Base-by-base conservation (phyloP, 2,113 vertebrate species). In the Xenus cinereus region DNA sequence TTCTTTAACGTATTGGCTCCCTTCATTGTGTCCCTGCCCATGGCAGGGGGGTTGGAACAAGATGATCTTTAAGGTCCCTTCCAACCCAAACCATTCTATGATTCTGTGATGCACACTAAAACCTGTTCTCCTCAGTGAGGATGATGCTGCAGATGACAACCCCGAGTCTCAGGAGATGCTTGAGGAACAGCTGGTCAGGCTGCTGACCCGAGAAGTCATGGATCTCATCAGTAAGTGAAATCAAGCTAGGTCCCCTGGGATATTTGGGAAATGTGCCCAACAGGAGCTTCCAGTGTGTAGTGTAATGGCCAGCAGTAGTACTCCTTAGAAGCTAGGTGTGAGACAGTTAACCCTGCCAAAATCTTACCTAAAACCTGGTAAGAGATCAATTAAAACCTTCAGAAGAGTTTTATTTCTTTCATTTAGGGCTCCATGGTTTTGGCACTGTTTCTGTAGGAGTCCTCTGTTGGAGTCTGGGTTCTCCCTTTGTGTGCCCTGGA, bases 141-240 rank as follows among this genome's bases (percentile, higher is more conserved):
- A 98, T 56, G 98, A 98, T 69, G 90, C 98, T 77, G 97, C 97
- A 87, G 99, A 99, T 84, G 99, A 99, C 84, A 99, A 98, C 90
- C 98, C 98, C 4, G 99, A 99, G 93, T 99, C 99, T 76, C 98
- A 99, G 96, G 99, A 99, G 95, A 99, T 99, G 98, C 96, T 99
- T 94, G 99, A 99, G 92, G 99, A 99, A 88, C 99, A 99, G 88
- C 96, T 99, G 81, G 98, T 99, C 48, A 98, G 99, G 66, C 97
- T 99, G 94, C 95, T 99, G 95, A 99, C 99, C 43, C 98, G 99
- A 79, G 99, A 99, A 98, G 98, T 99, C 90, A 98, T 99, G 98
- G 99, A 99, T 97, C 98, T 99, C 2, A 98, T 99, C 96, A 97
- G 99, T 99, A 98, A 98, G 99, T 98, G 87, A 88, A 77, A 89